Conservation (phyloP, 2,113 vertebrate genomes). For the Rousettus leschenaultii region DNA sequence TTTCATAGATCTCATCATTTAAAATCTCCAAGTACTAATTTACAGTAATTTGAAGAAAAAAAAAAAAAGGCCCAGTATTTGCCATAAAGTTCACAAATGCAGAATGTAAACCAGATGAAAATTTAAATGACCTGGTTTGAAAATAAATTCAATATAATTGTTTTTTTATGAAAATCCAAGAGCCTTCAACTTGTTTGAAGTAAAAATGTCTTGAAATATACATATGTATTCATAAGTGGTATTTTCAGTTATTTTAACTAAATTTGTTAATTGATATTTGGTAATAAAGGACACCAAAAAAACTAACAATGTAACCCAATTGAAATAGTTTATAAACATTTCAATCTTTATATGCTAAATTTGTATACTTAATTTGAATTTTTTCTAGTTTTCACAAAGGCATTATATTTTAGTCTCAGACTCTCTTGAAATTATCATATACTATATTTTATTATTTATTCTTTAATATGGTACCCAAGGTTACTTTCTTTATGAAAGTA, state of each 20-base stretch:
- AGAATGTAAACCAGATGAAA: slow-evolving; percentile 16
- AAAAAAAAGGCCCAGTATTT: background rate
- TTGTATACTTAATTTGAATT: slow-evolving; percentile 26
- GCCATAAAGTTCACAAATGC: slow-evolving; percentile 1
- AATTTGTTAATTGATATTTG: slow-evolving; percentile 10
- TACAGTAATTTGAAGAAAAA: background rate
- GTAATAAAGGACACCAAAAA: slow-evolving; percentile 27
- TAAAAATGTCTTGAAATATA: background rate
- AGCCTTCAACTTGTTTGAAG: background rate
- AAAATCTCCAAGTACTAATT: background rate
- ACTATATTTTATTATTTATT: background rate
- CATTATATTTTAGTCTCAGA: slow-evolving; percentile 23
- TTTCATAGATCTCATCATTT: background rate
- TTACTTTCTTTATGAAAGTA: background rate
- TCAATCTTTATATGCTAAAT: slow-evolving; percentile 2
- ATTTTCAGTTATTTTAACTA: slow-evolving; percentile 35
- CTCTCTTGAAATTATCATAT: background rate
- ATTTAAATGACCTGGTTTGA: background rate
- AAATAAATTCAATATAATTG: background rate
- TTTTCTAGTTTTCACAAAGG: slow-evolving; percentile 38
- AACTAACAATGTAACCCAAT: background rate
- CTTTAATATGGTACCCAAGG: slow-evolving; percentile 12
- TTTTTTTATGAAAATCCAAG: slow-evolving; percentile 44
- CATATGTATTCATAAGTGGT: background rate
- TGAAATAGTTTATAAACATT: slow-evolving; percentile 35